These are phyloP conservation scores for Zophobas atratus DNA, from an alignment of 1,140 invertebrate genomes.

Conservation along the genomic window DNA sequence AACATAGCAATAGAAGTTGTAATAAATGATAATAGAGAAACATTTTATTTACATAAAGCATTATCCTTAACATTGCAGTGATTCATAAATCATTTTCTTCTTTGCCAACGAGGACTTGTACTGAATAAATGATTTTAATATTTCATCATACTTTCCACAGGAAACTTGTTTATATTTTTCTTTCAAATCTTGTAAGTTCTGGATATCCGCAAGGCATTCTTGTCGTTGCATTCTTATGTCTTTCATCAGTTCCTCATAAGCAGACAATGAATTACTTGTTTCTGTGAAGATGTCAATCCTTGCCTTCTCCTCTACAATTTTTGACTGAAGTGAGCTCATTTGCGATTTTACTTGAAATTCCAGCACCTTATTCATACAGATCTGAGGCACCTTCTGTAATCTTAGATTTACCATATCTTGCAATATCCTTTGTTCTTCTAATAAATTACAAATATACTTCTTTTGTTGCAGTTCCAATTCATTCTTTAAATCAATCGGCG, in stretches of 20 bases:
- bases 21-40: not conserved
- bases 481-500: conserved; percentile 42
- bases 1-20: not conserved
- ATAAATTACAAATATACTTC: conserved; percentile 54
- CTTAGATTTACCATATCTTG: conserved; percentile 55
- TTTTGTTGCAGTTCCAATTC: conserved; percentile 54
- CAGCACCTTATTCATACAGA: conserved; percentile 50
- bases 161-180: conserved; percentile 59
- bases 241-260: conserved; percentile 59
- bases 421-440: conserved; percentile 52
- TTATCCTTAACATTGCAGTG: not conserved
- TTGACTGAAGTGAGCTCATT: conserved; percentile 55
- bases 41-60: not conserved
- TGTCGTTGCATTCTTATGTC: conserved; percentile 61
- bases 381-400: conserved; percentile 51
- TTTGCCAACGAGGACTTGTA: conserved; percentile 61
- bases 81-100: conserved; percentile 56
- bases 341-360: conserved; percentile 55
- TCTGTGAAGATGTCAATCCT: conserved; percentile 61
- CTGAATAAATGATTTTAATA: conserved; percentile 59
- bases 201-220: conserved; percentile 57
- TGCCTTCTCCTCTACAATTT: conserved; percentile 54
- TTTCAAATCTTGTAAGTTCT: conserved; percentile 56
- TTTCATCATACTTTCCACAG: conserved; percentile 62
- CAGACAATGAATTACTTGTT: conserved; percentile 55